Base-by-base conservation (phyloP, 2,888 invertebrate species). In the Plagodis pulveraria region DNA sequence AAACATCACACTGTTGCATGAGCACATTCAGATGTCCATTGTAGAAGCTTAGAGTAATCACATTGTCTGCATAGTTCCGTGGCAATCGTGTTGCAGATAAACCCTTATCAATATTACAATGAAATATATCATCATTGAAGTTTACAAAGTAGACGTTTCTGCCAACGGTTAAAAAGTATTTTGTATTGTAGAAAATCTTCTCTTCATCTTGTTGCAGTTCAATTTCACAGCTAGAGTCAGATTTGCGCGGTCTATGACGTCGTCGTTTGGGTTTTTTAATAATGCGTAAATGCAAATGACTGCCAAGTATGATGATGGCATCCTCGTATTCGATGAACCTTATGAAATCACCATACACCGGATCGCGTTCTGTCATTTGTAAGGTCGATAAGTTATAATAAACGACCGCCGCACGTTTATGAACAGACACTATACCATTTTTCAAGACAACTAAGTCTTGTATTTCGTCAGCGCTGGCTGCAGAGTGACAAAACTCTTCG, bases 381-480 rank as follows among this genome's bases (percentile, higher is more conserved):
- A 87, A 50, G 0, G 84, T 85, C 0, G 79, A 69, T 0, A 81
- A 57, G 41, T 90, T 76, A 46, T 87, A 89, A 45, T 87, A 90
- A 0, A 71, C 69, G 1, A 91, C 81, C 0, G 67, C 72, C 0
- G 44, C n/a, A 10, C 56, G 42, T 41, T 60, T 63, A 10, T 86
- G 89, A 0, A 91, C 83, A 0, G 81, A 84, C 5, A 91, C 62
- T 0, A 76, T 45, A 0, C 88, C 88, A 6, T 83, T 69, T 0
- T 62, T 61, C 0, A 89, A 72, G 0, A 87, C 59, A 55, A 73
- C 69, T 8, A 87, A 78, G 64, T 77, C 74, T 0, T 74, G 63
- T 6, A 90, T 82, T 51, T 89, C 85, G 0, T 88, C 81, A 0
- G 52, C 56, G 0, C 56, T 32, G 0, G 73, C 55, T 6, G 56